phyloP scores from a whole-genome alignment of 92 coral and sea anemone genomes.

The Blastomussa wellsi region DNA sequence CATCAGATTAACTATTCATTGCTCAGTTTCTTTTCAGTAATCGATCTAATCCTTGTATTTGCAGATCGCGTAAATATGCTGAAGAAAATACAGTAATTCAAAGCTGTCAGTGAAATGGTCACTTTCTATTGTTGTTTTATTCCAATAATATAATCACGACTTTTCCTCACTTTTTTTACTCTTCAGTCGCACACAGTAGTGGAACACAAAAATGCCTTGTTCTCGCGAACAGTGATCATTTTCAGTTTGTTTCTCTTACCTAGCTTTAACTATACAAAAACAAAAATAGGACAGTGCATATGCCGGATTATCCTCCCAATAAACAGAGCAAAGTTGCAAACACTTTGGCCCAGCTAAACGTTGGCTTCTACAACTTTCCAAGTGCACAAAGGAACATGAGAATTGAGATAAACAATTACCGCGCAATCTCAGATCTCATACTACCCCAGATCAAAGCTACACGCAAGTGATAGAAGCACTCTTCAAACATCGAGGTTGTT shows the following conservation, averaged over 20 bases:
- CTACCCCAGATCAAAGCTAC: slow-evolving; percentile 16
- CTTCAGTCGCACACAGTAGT: background rate
- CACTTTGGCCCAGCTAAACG: slow-evolving; percentile 4
- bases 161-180: background rate
- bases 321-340: background rate
- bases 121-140: background rate
- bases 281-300: background rate
- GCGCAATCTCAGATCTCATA: slow-evolving; percentile 31
- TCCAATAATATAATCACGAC: background rate
- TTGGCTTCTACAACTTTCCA: background rate
- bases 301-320: background rate
- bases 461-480: slow-evolving; percentile 4
- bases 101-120: background rate
- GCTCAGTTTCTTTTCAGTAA: too few species aligned
- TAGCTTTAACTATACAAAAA: background rate
- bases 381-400: slow-evolving; percentile 17
- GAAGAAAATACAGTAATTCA: background rate
- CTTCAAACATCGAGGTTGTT: background rate
- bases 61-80: background rate
- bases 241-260: background rate
- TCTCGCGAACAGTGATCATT: background rate
- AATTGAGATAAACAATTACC: slow-evolving; percentile 16
- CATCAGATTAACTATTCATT: background rate
- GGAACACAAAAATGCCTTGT: background rate
- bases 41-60: background rate